phyloP scores from a whole-genome alignment of 2,113 vertebrate species.

The Lepidothrix coronata region DNA sequence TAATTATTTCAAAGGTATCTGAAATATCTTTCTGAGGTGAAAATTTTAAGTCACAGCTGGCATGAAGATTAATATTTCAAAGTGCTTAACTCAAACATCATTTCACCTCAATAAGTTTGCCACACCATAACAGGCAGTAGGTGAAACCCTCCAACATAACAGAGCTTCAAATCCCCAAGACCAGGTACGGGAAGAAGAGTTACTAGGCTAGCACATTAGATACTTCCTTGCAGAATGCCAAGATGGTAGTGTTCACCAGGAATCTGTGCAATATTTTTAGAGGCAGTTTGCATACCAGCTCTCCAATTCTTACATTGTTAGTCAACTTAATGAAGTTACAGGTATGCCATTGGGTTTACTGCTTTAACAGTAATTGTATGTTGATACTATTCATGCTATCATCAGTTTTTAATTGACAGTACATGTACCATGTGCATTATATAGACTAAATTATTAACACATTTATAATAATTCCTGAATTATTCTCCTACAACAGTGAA shows the following conservation, averaged over 20 bases:
- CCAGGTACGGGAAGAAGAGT: not conserved
- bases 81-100: no score
- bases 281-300: no score
- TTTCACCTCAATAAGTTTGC: not conserved
- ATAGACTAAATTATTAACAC: not conserved
- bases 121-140: not conserved
- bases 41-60: not conserved
- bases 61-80: not conserved
- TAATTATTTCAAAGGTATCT: not conserved
- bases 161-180: not conserved
- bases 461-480: not conserved
- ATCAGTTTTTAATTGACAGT: not conserved
- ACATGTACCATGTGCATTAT: not conserved
- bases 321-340: not conserved
- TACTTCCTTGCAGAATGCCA: not conserved
- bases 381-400: not conserved
- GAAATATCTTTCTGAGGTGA: not conserved
- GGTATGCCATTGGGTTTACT: not conserved
- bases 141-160: not conserved
- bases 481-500: not conserved
- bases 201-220: not conserved
- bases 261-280: not conserved
- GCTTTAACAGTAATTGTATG: not conserved
- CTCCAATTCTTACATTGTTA: not conserved
- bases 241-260: not conserved